Conservation (phyloP, 2,888 invertebrate species). For the Volucella inflata region DNA sequence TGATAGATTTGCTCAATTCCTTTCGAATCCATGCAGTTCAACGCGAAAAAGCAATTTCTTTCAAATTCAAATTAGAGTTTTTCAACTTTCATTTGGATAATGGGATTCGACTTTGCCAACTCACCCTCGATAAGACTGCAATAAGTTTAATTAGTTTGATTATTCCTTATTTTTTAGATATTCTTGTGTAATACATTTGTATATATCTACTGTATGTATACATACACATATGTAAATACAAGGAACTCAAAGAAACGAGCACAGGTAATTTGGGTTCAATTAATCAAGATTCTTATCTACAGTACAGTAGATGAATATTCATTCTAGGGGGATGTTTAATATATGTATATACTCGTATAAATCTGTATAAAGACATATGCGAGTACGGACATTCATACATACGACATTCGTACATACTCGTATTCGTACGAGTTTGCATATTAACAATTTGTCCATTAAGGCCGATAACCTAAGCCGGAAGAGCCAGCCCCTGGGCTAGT, state of each 20-base stretch:
- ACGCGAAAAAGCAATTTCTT: background rate
- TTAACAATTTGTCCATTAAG: slow-evolving; percentile 3
- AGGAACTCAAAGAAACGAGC: background rate
- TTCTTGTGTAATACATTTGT: too few species aligned
- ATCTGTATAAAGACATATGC: too few species aligned
- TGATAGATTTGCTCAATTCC: background rate
- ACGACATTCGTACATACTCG: too few species aligned
- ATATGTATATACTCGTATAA: too few species aligned
- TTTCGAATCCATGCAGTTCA: background rate
- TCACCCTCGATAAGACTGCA: background rate
- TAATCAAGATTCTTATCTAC: slow-evolving; percentile 62
- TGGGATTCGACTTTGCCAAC: slow-evolving; percentile 2
- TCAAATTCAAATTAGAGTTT: background rate
- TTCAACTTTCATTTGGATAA: slow-evolving; percentile 15
- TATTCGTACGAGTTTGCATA: background rate
- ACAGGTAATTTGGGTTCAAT: slow-evolving; percentile 33
- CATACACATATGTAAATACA: background rate
- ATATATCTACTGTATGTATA: too few species aligned
- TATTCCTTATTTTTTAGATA: slow-evolving; percentile 1
- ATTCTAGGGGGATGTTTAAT: background rate
- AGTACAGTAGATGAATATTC: background rate
- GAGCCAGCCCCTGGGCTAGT: slow-evolving; percentile 15
- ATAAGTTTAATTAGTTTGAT: slow-evolving; percentile 36
- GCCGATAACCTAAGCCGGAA: slow-evolving; percentile 35
- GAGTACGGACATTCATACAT: too few species aligned